These are phyloP conservation scores for Furcifer pardalis DNA, from an alignment of 2,797 vertebrate genomes.

Conservation along the genomic window DNA sequence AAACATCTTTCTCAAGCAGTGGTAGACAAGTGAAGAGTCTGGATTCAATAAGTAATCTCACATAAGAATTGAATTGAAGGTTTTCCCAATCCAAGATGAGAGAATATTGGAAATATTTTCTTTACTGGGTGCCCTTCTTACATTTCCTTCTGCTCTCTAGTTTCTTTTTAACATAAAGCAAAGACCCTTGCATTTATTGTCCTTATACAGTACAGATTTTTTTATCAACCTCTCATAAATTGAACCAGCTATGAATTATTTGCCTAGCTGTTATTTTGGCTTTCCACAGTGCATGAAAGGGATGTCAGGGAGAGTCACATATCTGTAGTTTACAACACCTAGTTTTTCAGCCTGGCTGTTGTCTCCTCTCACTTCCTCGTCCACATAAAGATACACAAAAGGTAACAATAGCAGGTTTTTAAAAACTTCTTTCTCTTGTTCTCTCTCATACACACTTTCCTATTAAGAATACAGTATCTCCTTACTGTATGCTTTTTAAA, in stretches of 20 bases:
- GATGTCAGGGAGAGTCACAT: slow-evolving; percentile 45
- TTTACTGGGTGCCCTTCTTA: neutral
- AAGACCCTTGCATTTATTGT: neutral
- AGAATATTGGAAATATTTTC: neutral
- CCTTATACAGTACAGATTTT: neutral
- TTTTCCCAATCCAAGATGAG: neutral
- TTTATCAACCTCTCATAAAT: slow-evolving; percentile 4
- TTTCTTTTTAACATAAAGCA: neutral
- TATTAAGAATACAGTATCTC: no score
- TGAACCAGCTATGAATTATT: slow-evolving; percentile 38
- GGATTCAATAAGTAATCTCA: neutral
- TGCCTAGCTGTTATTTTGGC: slow-evolving; percentile 57
- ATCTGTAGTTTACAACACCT: slow-evolving; percentile 47
- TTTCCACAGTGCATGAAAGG: slow-evolving; percentile 59
- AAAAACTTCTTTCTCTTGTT: no score
- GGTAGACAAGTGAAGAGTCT: neutral
- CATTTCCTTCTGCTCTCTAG: neutral
- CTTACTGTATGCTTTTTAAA: no score
- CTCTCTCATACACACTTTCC: no score
- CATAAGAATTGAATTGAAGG: neutral
- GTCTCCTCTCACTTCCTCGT: slow-evolving; percentile 16
- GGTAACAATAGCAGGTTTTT: neutral
- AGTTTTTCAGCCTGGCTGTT: slow-evolving; percentile 25
- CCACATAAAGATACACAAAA: slow-evolving; percentile 12
- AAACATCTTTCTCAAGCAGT: neutral